Conservation (phyloP, 2,113 vertebrate species). For the Leptocoma aspasia region DNA sequence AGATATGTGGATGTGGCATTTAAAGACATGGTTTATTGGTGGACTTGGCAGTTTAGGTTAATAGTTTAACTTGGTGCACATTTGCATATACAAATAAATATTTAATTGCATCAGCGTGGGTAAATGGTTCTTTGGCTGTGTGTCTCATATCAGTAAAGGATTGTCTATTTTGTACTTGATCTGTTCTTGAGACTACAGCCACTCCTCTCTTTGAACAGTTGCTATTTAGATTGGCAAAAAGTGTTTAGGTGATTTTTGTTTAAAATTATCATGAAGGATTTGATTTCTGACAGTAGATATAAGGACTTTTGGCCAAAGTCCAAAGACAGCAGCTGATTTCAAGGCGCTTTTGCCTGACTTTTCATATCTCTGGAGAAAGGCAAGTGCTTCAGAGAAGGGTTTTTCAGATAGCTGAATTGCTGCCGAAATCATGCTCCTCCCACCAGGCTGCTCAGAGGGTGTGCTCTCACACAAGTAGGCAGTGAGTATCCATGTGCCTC, state of each 20-base stretch:
- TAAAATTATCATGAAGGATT: neutral
- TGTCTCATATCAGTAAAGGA: neutral
- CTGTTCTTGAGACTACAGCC: neutral
- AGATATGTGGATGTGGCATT: neutral
- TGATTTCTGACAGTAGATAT: neutral
- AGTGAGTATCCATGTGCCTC: rapidly evolving
- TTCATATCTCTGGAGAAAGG: neutral
- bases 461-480: neutral
- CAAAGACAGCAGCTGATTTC: neutral
- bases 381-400: neutral
- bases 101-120: neutral
- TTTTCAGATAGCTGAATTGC: neutral
- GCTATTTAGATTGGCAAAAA: neutral
- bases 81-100: neutral
- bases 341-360: neutral
- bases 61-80: neutral
- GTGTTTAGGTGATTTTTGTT: neutral
- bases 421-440: neutral
- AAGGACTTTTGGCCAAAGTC: neutral
- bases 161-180: neutral
- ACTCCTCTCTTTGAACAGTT: neutral
- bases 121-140: neutral
- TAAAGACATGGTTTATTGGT: neutral
- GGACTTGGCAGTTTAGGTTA: neutral
- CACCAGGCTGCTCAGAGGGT: neutral